Evolutionary conservation across 2,113 vertebrate species (phyloP), one percentile per base, ranked within the genome.

Genomic region (Cheilinus undulatus): DNA sequence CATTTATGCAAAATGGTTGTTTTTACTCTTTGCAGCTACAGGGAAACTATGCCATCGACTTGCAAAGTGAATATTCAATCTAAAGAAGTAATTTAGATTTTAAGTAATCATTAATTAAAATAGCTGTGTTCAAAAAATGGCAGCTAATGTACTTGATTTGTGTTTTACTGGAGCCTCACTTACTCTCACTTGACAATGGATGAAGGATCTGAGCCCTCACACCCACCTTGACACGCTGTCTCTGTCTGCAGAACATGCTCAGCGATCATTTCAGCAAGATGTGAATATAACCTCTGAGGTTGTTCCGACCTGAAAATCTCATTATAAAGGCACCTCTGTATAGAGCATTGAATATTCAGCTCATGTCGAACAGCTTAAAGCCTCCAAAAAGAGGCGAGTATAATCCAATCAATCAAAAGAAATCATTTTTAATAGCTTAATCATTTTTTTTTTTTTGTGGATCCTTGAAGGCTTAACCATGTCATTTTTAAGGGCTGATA

Each of bases 281-380:
- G 27, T 32, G 13, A 72, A 64, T 42, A 56, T 72, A 76, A 70
- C 8, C 48, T 76, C 17, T 7, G n/a, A 27, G 45, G 27, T 49
- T 54, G 43, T 38, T 52, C 43, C 59, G 63, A 76, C 67, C 53
- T 70, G 27, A 81, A 80, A 77, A 73, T 62, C 57, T 68, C 20
- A 67, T 75, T 64, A 68, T 28, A 23, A 61, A 66, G 57, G 8
- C 53, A 61, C 43, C 40, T 54, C 54, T 17, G 14, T 27, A 13
- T 68, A 15, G 48, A 60, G 45, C 32, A 20, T 77, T 13, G 46
- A 74, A 77, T 76, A 59, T 73, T 70, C 63, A 60, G 48, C 40
- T 73, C 54, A 26, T 57, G 51, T 34, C 62, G 42, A 42, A 67
- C 22, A 28, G 53, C 38, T 48, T 27, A 46, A 3, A 64, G 7